Conservation (phyloP, 1,140 invertebrate species). For the Diachasma alloeum region DNA sequence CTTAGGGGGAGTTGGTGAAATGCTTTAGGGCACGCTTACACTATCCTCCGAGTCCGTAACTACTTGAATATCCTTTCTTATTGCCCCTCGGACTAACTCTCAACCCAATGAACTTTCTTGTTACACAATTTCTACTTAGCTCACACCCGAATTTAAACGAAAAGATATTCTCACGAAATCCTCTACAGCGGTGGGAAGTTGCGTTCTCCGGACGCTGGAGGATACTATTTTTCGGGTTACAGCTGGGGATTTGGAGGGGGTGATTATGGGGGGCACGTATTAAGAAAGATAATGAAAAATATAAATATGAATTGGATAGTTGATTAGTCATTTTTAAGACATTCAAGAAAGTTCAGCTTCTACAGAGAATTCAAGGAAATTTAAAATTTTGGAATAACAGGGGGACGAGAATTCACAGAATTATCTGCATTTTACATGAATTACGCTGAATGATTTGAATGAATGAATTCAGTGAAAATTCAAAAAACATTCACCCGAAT, state of each 20-base stretch:
- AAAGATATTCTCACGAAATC: background rate
- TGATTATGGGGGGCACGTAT: no score
- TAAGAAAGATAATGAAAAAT: no score
- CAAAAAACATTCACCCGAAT: no score
- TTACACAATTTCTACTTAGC: constrained; percentile 23
- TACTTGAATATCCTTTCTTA: constrained; percentile 21
- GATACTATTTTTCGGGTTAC: background rate
- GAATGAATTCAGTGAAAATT: no score
- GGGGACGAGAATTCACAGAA: no score
- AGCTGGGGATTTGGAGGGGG: background rate
- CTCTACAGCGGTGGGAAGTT: background rate
- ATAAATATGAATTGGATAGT: no score
- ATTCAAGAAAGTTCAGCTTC: no score
- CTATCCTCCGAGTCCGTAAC: constrained; percentile 3
- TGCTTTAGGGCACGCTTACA: background rate
- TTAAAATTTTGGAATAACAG: no score
- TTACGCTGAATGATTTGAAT: no score
- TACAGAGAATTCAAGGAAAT: no score
- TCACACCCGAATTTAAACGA: constrained; percentile 6
- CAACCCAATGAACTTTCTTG: constrained; percentile 11
- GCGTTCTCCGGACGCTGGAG: background rate
- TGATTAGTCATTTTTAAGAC: no score
- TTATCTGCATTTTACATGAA: no score
- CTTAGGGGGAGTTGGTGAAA: background rate
- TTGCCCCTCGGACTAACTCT: constrained; percentile 7